Conservation (phyloP, 2,797 vertebrate genomes). For the Girardinus metallicus region DNA sequence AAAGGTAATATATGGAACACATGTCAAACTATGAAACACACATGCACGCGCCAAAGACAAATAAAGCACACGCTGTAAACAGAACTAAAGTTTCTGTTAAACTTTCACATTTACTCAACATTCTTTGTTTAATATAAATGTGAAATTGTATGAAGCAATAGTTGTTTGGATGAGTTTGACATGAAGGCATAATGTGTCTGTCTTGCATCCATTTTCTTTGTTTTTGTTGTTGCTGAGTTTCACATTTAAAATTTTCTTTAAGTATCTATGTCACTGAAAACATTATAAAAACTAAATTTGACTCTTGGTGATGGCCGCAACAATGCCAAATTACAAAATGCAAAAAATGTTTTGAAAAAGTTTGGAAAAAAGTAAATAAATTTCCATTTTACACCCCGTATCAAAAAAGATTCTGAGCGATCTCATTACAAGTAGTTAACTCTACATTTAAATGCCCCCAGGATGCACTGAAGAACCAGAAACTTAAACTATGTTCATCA, state of each 20-base stretch:
- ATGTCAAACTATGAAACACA: constrained; percentile 10
- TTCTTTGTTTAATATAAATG: not conserved
- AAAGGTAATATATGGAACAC: constrained; percentile 23
- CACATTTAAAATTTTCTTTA: not conserved
- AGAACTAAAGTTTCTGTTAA: not conserved
- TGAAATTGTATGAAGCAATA: not conserved
- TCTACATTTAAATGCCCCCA: not conserved
- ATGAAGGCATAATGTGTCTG: not conserved
- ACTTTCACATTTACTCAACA: not conserved
- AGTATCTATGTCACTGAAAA: not conserved
- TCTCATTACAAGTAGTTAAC: not conserved
- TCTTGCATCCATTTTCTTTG: not conserved
- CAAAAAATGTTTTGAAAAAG: not conserved
- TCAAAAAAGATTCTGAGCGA: not conserved
- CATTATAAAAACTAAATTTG: too few species aligned
- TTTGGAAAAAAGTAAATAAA: not conserved
- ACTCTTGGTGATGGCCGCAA: not conserved
- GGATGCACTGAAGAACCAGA: not conserved
- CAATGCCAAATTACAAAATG: not conserved
- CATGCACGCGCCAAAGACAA: not conserved
- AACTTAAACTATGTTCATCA: not conserved
- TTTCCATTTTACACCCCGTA: not conserved
- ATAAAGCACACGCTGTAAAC: not conserved
- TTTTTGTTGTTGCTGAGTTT: not conserved
- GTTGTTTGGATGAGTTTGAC: not conserved